Evolutionary conservation across 2,888 invertebrate genomes (phyloP), one percentile per base, ranked within the genome.

Genomic region (Pelosia muscerda): DNA sequence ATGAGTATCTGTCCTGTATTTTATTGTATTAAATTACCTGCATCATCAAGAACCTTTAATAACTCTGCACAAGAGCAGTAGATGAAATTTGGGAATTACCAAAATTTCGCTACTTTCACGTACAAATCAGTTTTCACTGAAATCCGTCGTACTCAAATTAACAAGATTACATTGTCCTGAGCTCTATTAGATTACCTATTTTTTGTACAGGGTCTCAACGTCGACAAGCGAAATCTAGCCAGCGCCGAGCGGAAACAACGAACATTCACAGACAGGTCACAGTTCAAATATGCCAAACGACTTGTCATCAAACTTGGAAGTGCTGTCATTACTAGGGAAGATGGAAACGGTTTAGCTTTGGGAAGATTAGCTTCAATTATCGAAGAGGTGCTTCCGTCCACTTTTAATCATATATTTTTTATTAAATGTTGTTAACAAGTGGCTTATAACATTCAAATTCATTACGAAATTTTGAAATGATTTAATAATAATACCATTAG

Each of bases 321-420:
- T 87, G 99, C 99, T 0, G 99, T 99, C 59, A 99, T 99, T 80
- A 99, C 99, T 0, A 95, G 99, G 57, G 99, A 99, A 88, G 99
- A 99, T 89, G 99, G 98, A 81, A 98, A 99, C 84, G 99, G 99
- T 0, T 95, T 99, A 74, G 99, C 99, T 0, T 95, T 99, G 42
- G 99, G 99, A 23, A 95, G 99, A 83, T 95, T 99, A 66, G 99
- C 99, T 0, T 99, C 99, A 65, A 99, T 99, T 84, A 98, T 99
- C 66, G 99, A 99, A 95, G 99, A 99, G 96, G 98, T 98, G n/a
- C 42, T 19, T 42, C 5, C 15, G 15, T 49, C n/a, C n/a, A n/a
- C 1, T 8, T n/a, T 49, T 9, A 49, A n/a, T 49, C 8, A 9
- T 49, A 0, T 49, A 49, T 49, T 9, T 49, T n/a, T n/a, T 2